These are phyloP conservation scores for Malurus melanocephalus DNA, from an alignment of 2,113 vertebrate species.

Conservation along the genomic window DNA sequence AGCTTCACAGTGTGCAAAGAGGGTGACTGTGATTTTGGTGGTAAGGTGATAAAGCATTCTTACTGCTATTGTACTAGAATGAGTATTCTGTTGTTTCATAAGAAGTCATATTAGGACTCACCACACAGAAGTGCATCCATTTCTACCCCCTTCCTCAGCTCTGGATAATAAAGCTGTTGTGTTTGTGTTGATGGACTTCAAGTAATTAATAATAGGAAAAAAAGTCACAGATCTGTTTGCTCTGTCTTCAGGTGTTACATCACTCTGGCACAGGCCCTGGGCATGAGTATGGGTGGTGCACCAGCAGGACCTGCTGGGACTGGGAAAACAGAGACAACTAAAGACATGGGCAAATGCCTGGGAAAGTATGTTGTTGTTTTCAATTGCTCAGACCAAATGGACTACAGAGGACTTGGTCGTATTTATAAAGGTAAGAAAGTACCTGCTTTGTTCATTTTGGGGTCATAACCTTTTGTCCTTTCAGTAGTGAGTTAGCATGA, in stretches of 20 bases:
- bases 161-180: neutral
- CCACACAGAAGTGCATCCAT: neutral
- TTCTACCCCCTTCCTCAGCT: neutral
- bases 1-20: neutral
- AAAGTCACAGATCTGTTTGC: neutral
- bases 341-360: constrained; percentile 74
- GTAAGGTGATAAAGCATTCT: no score
- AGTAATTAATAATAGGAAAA: neutral
- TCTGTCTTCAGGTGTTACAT: constrained; percentile 66
- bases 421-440: constrained; percentile 69
- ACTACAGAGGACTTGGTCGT: constrained; percentile 71
- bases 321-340: constrained; percentile 73
- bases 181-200: neutral
- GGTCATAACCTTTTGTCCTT: neutral
- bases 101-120: no score
- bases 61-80: no score
- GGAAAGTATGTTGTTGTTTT: constrained; percentile 74
- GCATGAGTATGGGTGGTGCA: constrained; percentile 73
- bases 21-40: no score
- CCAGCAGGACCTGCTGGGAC: constrained; percentile 73
- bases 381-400: constrained; percentile 76
- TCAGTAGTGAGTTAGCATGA: neutral
- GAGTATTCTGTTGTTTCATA: no score
- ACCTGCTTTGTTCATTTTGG: neutral
- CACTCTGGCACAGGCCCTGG: constrained; percentile 68